Evolutionary conservation across 2,113 vertebrate species (phyloP).

Genomic region (Mesitornis unicolor): DNA sequence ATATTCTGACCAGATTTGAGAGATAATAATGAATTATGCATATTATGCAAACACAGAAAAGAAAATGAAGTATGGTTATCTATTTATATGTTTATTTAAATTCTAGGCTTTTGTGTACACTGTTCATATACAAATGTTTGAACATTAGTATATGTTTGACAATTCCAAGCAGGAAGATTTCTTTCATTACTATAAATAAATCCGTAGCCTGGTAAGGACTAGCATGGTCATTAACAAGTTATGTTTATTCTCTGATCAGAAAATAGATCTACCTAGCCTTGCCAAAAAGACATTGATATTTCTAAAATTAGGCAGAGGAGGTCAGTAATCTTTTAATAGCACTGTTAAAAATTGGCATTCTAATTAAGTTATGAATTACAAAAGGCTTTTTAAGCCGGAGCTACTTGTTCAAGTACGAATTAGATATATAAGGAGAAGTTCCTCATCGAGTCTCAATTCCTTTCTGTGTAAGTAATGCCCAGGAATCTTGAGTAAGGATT

Average conservation of each 20-base stretch:
- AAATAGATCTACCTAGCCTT: constrained; percentile 15
- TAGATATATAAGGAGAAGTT: constrained; percentile 23
- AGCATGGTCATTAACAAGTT: constrained; percentile 17
- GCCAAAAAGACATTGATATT: background rate
- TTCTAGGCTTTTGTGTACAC: background rate
- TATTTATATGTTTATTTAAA: background rate
- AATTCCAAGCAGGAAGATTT: background rate
- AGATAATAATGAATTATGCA: background rate
- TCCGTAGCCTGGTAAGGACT: background rate
- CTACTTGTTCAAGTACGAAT: background rate
- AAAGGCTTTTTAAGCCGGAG: background rate
- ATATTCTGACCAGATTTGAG: background rate
- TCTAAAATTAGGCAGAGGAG: constrained; percentile 21
- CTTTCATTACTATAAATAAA: background rate
- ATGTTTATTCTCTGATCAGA: constrained; percentile 16
- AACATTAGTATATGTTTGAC: rapidly evolving
- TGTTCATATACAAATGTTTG: background rate
- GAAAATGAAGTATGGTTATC: background rate
- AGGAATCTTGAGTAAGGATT: background rate
- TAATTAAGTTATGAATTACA: constrained; percentile 39
- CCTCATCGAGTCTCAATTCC: background rate
- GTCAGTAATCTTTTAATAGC: constrained; percentile 38
- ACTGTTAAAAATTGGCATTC: background rate
- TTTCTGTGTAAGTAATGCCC: constrained; percentile 26
- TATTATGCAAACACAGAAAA: background rate